Base-by-base conservation (phyloP, 1,140 invertebrate species). In the Drosophila mauritiana region DNA sequence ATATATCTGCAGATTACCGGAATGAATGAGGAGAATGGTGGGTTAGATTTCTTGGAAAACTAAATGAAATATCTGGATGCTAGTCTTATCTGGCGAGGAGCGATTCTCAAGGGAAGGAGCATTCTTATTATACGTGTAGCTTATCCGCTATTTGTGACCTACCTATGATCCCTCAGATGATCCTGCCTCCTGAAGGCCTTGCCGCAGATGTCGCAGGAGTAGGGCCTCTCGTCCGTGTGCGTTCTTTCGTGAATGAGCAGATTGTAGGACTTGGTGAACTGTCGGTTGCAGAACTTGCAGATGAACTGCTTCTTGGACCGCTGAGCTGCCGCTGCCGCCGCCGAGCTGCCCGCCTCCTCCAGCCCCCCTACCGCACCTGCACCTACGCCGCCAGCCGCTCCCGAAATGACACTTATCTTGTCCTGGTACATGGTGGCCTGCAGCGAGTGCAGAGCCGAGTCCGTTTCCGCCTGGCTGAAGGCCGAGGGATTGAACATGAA, bases 261-360 rank as follows among this genome's bases (percentile, higher is more conserved):
- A 92, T 99, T 99, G 93, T 99, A 99, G 15, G 97, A 97, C 93
- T 99, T 99, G 58, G 98, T 98, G 92, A 99, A 99, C 88, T 99
- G 97, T 40, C 99, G 95, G 89, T 97, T 97, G 93, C 99, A 99
- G 92, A 97, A 99, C 91, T 98, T 97, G 94, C 99, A 99, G 74
- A 99, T 99, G 93, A 99, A 99, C 91, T 99, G 97, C 92, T 98
- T 98, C 93, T 98, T 98, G 1, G 97, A 97, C 48, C 95, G 92
- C 20, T 94, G 93, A 72, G 93, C 34, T 78, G 97, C 73, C 1
- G 76, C 76, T 27, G 73, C 77, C 12, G 76, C 49, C 1, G 55
- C 59, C 7, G 51, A 36, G 61, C 67, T 43, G 55, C 73, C 95
- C 94, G 56, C 95, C 90, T 59, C 93, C 91, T 65, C 78, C 45